A percentile compares a stretch with the other conserved stretches of the same genome.
Conservation (phyloP, 2,888 invertebrate genomes). For the Ephialtes manifestator region DNA sequence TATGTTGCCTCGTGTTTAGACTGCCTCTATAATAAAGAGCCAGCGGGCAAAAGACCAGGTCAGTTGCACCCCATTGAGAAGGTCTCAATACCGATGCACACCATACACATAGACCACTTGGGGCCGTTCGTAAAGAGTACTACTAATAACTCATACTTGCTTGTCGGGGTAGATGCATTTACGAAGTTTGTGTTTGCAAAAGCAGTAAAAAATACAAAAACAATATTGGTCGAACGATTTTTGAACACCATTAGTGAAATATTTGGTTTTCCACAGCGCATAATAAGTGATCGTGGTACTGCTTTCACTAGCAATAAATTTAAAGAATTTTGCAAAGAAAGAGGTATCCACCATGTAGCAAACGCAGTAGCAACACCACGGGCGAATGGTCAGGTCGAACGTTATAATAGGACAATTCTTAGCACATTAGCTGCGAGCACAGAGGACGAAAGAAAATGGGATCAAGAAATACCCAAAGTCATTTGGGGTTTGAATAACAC, state of each 20-base stretch:
- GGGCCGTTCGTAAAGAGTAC: slow-evolving; percentile 46
- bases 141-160: slow-evolving; percentile 2
- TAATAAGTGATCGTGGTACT: slow-evolving; percentile 31
- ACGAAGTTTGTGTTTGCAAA: too few species aligned
- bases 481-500: slow-evolving; percentile 65
- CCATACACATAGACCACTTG: slow-evolving; percentile 38
- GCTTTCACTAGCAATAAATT: slow-evolving; percentile 48
- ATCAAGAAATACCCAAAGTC: slow-evolving; percentile 32
- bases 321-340: too few species aligned
- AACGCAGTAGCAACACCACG: slow-evolving; percentile 65
- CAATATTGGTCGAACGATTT: not conserved
- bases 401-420: too few species aligned
- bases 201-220: slow-evolving; percentile 13
- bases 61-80: too few species aligned
- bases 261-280: slow-evolving; percentile 1
- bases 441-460: slow-evolving; percentile 56
- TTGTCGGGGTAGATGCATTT: slow-evolving; percentile 27
- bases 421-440: too few species aligned
- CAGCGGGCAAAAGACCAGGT: too few species aligned
- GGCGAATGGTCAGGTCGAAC: too few species aligned
- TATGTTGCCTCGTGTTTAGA: slow-evolving; percentile 34
- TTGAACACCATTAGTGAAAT: not conserved
- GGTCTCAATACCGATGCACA: too few species aligned
- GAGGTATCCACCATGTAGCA: slow-evolving; percentile 67
- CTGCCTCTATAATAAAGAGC: too few species aligned